These are phyloP conservation scores for Procavia capensis DNA, from an alignment of 2,113 vertebrate species.

Conservation along the genomic window DNA sequence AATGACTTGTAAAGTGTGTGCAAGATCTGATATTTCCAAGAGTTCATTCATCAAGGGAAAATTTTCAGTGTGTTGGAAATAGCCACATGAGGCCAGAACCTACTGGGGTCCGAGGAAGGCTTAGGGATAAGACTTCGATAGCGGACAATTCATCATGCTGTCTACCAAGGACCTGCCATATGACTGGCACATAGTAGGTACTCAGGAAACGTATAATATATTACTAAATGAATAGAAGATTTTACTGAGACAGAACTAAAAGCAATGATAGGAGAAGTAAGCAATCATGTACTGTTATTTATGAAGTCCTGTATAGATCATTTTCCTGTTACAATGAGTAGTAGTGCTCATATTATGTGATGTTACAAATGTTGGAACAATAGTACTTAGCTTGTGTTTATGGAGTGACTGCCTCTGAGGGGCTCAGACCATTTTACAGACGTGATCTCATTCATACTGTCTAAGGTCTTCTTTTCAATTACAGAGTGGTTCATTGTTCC, in stretches of 20 bases:
- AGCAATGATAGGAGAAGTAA: neutral
- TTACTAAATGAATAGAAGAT: neutral
- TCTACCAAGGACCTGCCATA: neutral
- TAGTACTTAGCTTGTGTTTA: slow-evolving; percentile 68
- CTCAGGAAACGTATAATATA: neutral
- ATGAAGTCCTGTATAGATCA: slow-evolving; percentile 44
- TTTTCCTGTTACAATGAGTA: slow-evolving; percentile 57
- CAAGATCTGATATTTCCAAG: neutral
- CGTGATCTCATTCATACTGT: slow-evolving; percentile 77
- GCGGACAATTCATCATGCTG: neutral
- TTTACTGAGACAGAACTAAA: slow-evolving; percentile 1
- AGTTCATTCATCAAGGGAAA: neutral
- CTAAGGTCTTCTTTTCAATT: slow-evolving; percentile 74
- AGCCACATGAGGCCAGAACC: neutral
- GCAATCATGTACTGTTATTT: slow-evolving; percentile 1
- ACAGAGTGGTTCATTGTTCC: slow-evolving; percentile 72
- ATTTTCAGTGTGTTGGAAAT: neutral
- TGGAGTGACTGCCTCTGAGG: slow-evolving; percentile 56
- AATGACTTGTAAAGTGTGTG: neutral
- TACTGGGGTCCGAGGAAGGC: neutral
- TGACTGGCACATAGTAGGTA: neutral
- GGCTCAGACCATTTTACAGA: slow-evolving; percentile 69
- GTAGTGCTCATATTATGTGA: slow-evolving; percentile 37
- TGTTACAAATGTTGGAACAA: slow-evolving; percentile 36
- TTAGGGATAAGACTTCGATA: neutral